phyloP scores from a whole-genome alignment of 2,113 vertebrate genomes.

The Amphiprion percula region DNA sequence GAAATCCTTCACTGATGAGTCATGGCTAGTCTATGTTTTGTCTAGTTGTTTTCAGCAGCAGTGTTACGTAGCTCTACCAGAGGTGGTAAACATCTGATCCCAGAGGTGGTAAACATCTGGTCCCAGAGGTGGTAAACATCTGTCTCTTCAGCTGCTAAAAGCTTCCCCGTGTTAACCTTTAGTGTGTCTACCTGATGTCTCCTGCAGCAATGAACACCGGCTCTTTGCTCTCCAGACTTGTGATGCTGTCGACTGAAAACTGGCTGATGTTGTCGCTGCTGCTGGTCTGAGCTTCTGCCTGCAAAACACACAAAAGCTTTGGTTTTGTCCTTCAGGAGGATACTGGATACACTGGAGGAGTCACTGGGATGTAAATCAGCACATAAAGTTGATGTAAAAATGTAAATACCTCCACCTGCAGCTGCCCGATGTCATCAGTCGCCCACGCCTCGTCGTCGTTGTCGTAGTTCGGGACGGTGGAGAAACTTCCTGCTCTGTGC shows the following conservation, averaged over 20 bases:
- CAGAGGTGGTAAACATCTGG: no score
- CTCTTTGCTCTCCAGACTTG: conserved; percentile 96
- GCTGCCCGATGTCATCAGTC: conserved; percentile 94
- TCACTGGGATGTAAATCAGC: neutral
- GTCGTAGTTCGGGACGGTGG: conserved; percentile 94
- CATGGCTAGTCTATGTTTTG: no score
- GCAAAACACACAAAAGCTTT: conserved; percentile 62
- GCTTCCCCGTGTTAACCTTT: no score
- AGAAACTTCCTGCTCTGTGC: conserved; percentile 91
- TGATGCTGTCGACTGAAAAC: conserved; percentile 98
- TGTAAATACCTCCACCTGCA: conserved; percentile 91
- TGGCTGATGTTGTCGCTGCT: conserved; percentile 98
- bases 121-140: no score
- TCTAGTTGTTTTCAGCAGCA: no score
- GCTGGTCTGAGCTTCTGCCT: conserved; percentile 93
- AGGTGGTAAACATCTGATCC: no score
- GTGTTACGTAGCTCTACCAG: no score
- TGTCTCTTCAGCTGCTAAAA: no score
- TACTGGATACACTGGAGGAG: neutral
- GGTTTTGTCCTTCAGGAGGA: neutral
- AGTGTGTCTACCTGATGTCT: conserved; percentile 91
- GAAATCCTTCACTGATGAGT: no score
- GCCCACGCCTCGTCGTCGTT: conserved; percentile 98
- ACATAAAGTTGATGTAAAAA: no score
- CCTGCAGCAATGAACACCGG: conserved; percentile 95